Evolutionary conservation across 2,113 vertebrate species (phyloP).

Genomic region (Chionis minor): DNA sequence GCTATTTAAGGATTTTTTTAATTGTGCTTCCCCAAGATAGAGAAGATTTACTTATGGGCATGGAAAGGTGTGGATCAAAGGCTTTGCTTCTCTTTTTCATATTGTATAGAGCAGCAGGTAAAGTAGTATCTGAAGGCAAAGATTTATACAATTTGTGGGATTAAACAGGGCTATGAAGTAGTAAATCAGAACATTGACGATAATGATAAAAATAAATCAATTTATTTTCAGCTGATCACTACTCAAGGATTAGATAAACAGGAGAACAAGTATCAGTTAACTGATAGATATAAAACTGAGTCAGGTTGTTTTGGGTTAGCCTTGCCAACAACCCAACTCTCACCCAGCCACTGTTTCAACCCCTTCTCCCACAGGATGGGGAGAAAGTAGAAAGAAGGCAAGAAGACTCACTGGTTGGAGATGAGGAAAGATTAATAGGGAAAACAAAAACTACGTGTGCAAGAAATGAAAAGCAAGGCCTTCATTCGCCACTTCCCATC

Average conservation of each 20-base stretch:
- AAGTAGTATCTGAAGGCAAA: neutral
- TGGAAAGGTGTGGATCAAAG: neutral
- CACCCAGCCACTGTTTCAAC: fast-evolving
- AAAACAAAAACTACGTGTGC: neutral
- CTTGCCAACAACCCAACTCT: neutral
- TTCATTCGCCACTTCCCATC: neutral
- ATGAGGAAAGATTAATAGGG: neutral
- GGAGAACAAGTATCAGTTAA: neutral
- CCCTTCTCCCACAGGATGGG: neutral
- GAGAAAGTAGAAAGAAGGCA: neutral
- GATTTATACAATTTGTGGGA: neutral
- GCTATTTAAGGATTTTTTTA: neutral
- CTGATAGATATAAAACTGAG: neutral
- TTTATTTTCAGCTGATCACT: neutral
- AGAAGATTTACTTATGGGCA: neutral
- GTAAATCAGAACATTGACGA: neutral
- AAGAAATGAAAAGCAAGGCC: neutral
- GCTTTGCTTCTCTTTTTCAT: neutral
- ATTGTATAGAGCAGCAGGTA: neutral
- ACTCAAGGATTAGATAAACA: neutral
- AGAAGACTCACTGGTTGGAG: no score
- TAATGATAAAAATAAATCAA: neutral
- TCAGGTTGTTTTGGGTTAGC: neutral
- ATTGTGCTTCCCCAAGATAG: neutral
- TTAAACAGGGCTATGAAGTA: neutral